phyloP scores from a whole-genome alignment of 2,888 invertebrate genomes.

The Ariolimax columbianus region DNA sequence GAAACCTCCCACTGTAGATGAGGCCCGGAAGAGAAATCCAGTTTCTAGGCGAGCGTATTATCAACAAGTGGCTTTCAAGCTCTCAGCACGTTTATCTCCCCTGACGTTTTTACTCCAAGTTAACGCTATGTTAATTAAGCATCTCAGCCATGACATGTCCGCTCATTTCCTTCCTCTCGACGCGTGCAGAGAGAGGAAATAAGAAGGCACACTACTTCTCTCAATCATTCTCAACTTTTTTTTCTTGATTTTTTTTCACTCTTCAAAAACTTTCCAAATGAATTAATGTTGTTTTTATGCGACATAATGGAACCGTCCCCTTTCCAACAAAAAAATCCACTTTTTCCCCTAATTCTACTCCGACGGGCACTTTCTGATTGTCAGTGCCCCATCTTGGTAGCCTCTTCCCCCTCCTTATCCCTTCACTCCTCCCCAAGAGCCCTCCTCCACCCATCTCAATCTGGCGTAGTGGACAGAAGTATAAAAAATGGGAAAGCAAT shows the following conservation, averaged over 20 bases:
- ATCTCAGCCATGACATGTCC: neutral
- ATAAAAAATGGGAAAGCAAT: neutral
- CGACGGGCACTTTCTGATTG: neutral
- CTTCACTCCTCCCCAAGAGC: too few species aligned
- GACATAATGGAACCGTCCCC: neutral
- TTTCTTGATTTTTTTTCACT: neutral
- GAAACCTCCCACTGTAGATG: neutral
- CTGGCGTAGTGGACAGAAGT: neutral
- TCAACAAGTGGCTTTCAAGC: neutral
- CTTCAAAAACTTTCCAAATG: neutral
- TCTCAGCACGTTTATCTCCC: slow-evolving; percentile 15
- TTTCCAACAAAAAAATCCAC: neutral
- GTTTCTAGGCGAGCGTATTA: slow-evolving; percentile 2
- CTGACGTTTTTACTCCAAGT: slow-evolving; percentile 11
- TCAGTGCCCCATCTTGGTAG: neutral
- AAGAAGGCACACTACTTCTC: neutral
- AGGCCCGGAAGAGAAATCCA: neutral
- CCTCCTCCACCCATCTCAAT: neutral
- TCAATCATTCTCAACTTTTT: neutral
- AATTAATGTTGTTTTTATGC: neutral
- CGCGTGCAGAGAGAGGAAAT: neutral
- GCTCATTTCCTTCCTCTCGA: neutral
- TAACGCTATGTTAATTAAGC: slow-evolving; percentile 23
- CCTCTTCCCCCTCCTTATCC: too few species aligned
- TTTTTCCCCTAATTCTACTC: neutral